These are phyloP conservation scores for Pseudois nayaur DNA, from an alignment of 2,113 vertebrate genomes.

Conservation along the genomic window DNA sequence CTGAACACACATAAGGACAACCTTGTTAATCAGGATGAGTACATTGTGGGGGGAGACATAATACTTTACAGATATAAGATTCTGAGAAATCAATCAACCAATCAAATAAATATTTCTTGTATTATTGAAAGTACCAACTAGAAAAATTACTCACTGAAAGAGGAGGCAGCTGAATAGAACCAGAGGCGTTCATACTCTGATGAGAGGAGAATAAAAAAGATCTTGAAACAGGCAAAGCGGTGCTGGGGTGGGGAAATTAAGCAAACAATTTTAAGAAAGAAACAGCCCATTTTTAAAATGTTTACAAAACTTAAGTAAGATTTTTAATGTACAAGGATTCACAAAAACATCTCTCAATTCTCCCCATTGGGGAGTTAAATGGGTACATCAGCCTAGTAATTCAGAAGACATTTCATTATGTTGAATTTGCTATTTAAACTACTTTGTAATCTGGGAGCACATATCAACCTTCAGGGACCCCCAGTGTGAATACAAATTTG, in stretches of 20 bases:
- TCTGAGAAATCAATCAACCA: conserved; percentile 9
- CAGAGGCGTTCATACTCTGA: neutral
- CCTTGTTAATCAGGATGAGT: neutral
- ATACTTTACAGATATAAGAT: neutral
- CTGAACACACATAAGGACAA: neutral
- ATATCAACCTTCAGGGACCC: neutral
- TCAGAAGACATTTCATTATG: neutral
- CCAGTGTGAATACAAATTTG: neutral
- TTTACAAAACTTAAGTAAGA: neutral
- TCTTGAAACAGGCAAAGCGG: neutral
- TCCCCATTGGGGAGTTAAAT: neutral
- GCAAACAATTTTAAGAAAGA: neutral
- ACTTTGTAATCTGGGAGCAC: neutral
- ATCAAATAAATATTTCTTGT: neutral
- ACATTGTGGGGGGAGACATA: neutral
- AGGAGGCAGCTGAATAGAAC: neutral
- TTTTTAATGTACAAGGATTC: neutral
- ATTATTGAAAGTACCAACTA: neutral
- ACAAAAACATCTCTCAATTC: neutral
- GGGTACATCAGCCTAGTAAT: neutral
- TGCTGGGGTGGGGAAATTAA: neutral
- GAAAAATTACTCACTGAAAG: neutral
- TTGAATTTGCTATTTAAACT: conserved; percentile 25
- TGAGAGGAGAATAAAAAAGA: neutral
- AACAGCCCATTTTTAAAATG: neutral